A percentile compares a stretch with the other conserved stretches of the same genome.
Conservation (phyloP, 1,140 invertebrate species). For the Formica exsecta region DNA sequence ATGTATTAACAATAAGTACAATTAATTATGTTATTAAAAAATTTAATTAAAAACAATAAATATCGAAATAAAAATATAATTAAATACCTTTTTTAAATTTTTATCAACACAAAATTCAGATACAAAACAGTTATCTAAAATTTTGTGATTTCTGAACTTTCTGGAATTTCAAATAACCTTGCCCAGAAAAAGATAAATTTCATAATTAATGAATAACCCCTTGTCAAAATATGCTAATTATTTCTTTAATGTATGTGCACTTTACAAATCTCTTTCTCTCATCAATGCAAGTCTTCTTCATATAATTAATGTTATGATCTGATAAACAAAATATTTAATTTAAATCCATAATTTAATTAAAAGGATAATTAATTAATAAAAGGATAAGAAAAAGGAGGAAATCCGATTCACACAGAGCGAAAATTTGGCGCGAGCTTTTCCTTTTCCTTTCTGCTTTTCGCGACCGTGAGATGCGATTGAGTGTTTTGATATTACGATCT, state of each 20-base stretch:
- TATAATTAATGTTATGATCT: background rate
- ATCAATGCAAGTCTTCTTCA: background rate
- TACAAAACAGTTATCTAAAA: background rate
- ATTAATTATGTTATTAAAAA: background rate
- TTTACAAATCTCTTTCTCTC: background rate
- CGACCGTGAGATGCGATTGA: constrained; percentile 8
- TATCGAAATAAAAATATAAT: background rate
- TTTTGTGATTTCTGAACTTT: background rate
- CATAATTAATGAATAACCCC: background rate
- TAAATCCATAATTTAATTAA: background rate
- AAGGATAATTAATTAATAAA: too few relatives aligned
- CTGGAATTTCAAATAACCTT: background rate
- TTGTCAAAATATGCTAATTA: background rate
- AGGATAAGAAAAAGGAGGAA: background rate
- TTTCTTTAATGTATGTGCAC: background rate
- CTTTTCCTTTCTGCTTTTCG: background rate
- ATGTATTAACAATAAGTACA: background rate
- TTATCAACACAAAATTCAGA: background rate
- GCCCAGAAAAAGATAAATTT: background rate
- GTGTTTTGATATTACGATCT: constrained; percentile 56
- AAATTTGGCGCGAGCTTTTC: constrained; percentile 1
- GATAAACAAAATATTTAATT: background rate
- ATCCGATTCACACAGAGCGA: background rate
- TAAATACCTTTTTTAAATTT: background rate
- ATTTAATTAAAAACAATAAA: background rate